Base-by-base conservation (phyloP, 2,113 vertebrate species). In the Lamprologus callipterus region DNA sequence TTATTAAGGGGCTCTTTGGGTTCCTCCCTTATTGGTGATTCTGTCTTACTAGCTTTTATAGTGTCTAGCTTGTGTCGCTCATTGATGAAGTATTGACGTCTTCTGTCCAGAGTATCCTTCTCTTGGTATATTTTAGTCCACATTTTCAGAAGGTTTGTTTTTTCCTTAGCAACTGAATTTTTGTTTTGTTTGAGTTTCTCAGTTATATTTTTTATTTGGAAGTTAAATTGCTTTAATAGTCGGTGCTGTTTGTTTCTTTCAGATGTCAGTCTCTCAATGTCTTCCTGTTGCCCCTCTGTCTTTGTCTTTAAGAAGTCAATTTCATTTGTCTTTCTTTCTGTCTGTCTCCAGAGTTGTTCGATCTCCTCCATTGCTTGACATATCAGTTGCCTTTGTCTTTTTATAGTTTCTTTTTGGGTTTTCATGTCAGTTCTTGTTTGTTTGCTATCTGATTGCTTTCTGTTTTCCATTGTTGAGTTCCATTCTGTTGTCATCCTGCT, bases 361-460 rank as follows among this genome's bases (percentile, higher is more conserved):
- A 93, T 89, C 16, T 95, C 95, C 12, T 93, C 90, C 14, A 94
- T 82, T 35, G 93, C 53, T 81, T 88, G 85, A 60, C 79, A 82
- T 42, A 86, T 92, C 9, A 94, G 58, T 49, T 91, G 68, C 84
- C 80, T 93, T 84, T 91, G 88, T 81, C 83, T 94, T 81, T 87
- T 86, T 21, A 96, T 75, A 4, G 19, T 80, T 26, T 92, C 94
- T 78, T 35, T 95, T 87, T 86, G 94, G 57, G 19, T 73, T 47
- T 90, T 60, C 9, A 55, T 81, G 9, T 87, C 33, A n/a, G 21
- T 40, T 47, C 54, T 55, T 54, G 82, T 83, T 84, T 63, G 55
- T 80, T 82, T 90, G 11, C 81, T 60, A 28, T 85, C 78, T 16
- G 83, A 84, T 87, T 84, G 84, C 37, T 80, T 85, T 31, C n/a